Evolutionary conservation across 2,113 vertebrate genomes (phyloP).

Genomic region (Epinephelus fuscoguttatus): DNA sequence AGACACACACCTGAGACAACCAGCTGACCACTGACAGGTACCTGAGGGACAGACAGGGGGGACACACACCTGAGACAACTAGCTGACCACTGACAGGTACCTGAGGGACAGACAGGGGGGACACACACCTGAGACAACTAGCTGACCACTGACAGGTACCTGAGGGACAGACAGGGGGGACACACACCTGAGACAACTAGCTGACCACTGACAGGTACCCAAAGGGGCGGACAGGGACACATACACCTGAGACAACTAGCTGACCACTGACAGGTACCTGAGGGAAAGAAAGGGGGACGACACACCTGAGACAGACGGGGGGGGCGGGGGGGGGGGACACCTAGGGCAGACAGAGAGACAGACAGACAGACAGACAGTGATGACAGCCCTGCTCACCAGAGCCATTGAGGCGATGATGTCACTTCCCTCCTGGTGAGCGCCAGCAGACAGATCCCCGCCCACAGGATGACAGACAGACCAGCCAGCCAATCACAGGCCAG

Average conservation of each 20-base stretch:
- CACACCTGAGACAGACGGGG: neutral
- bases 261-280: neutral
- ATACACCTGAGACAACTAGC: too few species aligned
- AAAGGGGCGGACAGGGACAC: too few species aligned
- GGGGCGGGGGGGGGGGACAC: too few species aligned
- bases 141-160: too few species aligned
- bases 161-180: too few species aligned
- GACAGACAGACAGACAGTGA: neutral
- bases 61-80: too few species aligned
- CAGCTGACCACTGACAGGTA: constrained; percentile 76
- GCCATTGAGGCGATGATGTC: constrained; percentile 66
- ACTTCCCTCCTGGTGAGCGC: constrained; percentile 61
- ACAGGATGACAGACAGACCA: constrained; percentile 67
- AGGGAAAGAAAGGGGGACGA: too few species aligned
- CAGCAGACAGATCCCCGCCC: constrained; percentile 61
- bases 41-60: constrained; percentile 25
- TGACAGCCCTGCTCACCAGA: constrained; percentile 59
- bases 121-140: neutral
- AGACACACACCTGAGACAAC: constrained; percentile 5
- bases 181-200: constrained; percentile 72
- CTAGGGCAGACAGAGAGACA: too few species aligned
- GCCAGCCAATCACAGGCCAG: constrained; percentile 63
- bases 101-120: too few species aligned
- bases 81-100: too few species aligned
- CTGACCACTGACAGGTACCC: constrained; percentile 71